Percentiles rank a stretch among this genome's conserved stretches.
Evolutionary conservation across 2,888 invertebrate genomes (phyloP).

Genomic region (Didymodactylos carnosus): DNA sequence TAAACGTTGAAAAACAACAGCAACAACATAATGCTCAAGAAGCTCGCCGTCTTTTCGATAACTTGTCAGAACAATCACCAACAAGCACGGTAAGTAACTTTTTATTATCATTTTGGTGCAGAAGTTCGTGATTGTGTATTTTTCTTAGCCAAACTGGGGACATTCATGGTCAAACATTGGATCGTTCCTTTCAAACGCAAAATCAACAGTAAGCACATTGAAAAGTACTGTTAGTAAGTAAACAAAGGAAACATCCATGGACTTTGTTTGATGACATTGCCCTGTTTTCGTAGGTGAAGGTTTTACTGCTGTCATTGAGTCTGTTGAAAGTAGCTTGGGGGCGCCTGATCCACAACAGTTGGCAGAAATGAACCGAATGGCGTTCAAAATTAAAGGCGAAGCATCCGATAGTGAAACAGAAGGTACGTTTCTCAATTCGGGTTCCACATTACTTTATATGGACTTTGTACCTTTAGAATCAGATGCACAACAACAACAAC

Average conservation of each 20-base stretch:
- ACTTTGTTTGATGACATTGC: not conserved
- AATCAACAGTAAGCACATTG: constrained; percentile 53
- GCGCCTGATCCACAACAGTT: constrained; percentile 61
- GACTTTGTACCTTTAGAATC: not conserved
- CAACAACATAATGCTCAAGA: not conserved
- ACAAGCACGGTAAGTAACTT: not conserved
- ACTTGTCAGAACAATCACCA: not conserved
- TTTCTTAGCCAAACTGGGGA: constrained; percentile 19
- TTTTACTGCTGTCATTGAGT: constrained; percentile 47
- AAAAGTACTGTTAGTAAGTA: constrained; percentile 48
- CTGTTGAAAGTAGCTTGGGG: constrained; percentile 55
- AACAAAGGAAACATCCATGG: not conserved
- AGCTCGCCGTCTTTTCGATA: not conserved
- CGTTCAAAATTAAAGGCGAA: not conserved
- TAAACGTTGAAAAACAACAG: too few relatives aligned
- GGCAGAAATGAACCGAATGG: constrained; percentile 31
- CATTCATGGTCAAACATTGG: constrained; percentile 55
- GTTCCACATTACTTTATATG: not conserved
- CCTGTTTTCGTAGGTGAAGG: constrained; percentile 44
- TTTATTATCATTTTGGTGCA: too few relatives aligned
- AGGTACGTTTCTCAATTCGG: constrained; percentile 5
- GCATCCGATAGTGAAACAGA: not conserved
- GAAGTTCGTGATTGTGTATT: too few relatives aligned
- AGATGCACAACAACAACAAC: not conserved
- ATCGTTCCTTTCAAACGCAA: constrained; percentile 54